Evolutionary conservation across 2,797 vertebrate species (phyloP).

Genomic region (Nannoperca australis): DNA sequence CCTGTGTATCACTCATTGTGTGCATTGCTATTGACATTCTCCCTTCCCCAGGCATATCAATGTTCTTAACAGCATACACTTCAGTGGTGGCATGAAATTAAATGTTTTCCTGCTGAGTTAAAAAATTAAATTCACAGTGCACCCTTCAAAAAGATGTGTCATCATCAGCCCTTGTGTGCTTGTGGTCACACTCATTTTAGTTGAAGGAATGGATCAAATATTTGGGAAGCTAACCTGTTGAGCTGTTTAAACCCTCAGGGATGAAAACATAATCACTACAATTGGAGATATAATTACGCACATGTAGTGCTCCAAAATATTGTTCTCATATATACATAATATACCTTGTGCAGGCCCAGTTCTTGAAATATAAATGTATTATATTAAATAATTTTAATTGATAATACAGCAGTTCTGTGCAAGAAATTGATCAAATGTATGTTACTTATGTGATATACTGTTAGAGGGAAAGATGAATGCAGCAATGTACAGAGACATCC

Average conservation of each 20-base stretch:
- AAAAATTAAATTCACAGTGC: conserved; percentile 45
- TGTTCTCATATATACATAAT: conserved; percentile 8
- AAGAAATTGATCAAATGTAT: neutral
- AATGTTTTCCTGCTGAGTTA: conserved; percentile 48
- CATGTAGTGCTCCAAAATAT: neutral
- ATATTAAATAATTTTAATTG: neutral
- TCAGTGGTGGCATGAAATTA: conserved; percentile 41
- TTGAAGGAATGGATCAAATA: conserved; percentile 3
- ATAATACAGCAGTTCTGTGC: neutral
- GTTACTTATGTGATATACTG: neutral
- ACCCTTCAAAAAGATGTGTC: conserved; percentile 16
- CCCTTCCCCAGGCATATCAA: conserved; percentile 39
- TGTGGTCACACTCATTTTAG: conserved; percentile 13
- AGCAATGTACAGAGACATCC: too few relatives aligned
- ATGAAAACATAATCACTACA: conserved; percentile 35
- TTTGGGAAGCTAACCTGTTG: conserved; percentile 22
- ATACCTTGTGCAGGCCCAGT: neutral
- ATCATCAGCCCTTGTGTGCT: conserved; percentile 17
- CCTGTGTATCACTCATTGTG: conserved; percentile 59
- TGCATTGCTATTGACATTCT: conserved; percentile 58
- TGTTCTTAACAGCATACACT: conserved; percentile 62
- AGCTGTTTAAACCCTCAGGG: conserved; percentile 25
- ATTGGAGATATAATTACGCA: conserved; percentile 21
- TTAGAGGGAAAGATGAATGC: too few relatives aligned
- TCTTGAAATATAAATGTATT: neutral